Conservation (phyloP, 2,888 invertebrate genomes). For the Anodontia alba region DNA sequence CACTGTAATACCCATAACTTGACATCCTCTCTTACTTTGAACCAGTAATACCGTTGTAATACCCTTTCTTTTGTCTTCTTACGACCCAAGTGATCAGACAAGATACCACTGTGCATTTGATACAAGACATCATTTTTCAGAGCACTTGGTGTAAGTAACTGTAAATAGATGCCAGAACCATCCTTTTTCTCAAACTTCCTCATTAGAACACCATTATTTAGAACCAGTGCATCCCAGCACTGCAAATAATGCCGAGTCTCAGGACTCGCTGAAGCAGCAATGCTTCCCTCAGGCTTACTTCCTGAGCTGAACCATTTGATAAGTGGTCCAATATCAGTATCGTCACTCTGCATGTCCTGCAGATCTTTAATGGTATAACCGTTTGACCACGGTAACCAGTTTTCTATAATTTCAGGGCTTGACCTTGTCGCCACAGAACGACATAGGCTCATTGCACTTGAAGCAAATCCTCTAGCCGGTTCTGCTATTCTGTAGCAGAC, state of each 20-base stretch:
- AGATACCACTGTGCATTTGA: constrained; percentile 30
- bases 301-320: constrained; percentile 22
- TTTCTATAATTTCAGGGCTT: background rate
- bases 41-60: constrained; percentile 42
- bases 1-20: constrained; percentile 28
- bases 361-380: constrained; percentile 9
- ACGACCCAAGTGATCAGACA: constrained; percentile 44
- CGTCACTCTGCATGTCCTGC: constrained; percentile 24
- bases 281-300: too few species aligned
- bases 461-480: too few species aligned
- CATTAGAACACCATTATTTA: constrained; percentile 37
- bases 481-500: too few species aligned
- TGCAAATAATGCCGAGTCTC: too few species aligned
- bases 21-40: constrained; percentile 36
- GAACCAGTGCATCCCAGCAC: constrained; percentile 24
- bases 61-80: constrained; percentile 40
- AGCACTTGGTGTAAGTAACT: too few species aligned
- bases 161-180: constrained; percentile 15
- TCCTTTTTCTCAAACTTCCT: constrained; percentile 24
- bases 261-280: too few species aligned
- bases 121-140: too few species aligned
- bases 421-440: background rate
- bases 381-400: constrained; percentile 12
- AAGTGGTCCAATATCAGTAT: too few species aligned
- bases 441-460: too few species aligned